Percentiles rank a stretch among this genome's conserved stretches.
These are phyloP conservation scores for Setophaga kirtlandii DNA, from an alignment of 2,113 vertebrate species.

Conservation along the genomic window DNA sequence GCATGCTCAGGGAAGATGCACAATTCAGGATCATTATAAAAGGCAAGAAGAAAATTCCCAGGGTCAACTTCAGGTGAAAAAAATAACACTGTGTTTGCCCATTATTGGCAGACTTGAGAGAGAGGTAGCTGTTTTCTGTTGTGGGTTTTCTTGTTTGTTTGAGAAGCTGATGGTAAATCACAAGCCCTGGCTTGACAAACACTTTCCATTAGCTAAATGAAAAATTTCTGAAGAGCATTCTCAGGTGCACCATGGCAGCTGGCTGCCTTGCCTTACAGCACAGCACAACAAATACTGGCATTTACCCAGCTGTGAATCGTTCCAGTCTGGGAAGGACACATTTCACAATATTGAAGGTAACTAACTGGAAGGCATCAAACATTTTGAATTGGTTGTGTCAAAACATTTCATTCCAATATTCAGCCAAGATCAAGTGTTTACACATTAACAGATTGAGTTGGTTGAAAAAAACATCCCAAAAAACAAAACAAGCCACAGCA, in stretches of 20 bases:
- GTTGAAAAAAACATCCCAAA: not conserved
- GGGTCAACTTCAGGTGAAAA: not conserved
- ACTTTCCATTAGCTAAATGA: not conserved
- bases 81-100: not conserved
- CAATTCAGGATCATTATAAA: not conserved
- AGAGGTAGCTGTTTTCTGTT: not conserved
- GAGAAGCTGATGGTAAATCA: not conserved
- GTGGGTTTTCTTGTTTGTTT: not conserved
- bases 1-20: not conserved
- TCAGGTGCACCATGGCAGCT: conserved; percentile 31
- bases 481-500: conserved; percentile 11
- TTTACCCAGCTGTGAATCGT: not conserved
- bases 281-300: conserved; percentile 19
- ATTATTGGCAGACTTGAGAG: not conserved
- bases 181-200: not conserved
- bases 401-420: conserved; percentile 49
- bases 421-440: conserved; percentile 44
- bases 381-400: conserved; percentile 44
- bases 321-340: conserved; percentile 1
- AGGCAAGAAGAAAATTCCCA: not conserved
- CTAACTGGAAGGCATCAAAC: conserved; percentile 44
- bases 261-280: not conserved
- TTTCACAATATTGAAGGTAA: conserved; percentile 57
- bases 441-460: conserved; percentile 39
- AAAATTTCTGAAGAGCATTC: conserved; percentile 7